Evolutionary conservation across 2,888 invertebrate genomes (phyloP), one percentile per base, ranked within the genome.

Genomic region (Spilarctia lutea): DNA sequence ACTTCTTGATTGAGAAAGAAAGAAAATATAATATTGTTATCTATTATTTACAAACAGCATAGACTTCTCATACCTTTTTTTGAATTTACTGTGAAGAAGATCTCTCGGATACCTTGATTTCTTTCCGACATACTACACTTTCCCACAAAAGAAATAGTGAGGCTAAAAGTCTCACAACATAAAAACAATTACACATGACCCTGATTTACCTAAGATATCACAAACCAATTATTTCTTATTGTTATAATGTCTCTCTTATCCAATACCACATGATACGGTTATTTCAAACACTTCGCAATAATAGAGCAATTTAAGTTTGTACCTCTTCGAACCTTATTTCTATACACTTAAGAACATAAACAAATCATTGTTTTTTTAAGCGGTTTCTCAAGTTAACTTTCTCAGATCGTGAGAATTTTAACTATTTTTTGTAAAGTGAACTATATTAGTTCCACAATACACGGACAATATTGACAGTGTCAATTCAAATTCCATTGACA

Each of bases 381-480:
- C 39, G 73, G 71, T 74, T 90, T 92, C 92, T 87, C 91, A 92
- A 90, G 90, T 88, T 85, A 86, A 91, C 92, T 92, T 91, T 92
- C 91, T 85, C 86, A 83, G 82, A 7, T 85, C 92, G 91, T 92
- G 92, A 84, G 92, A 92, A 90, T 77, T 71, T 67, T 71, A 83
- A 83, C 76, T 76, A 75, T 75, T 77, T 81, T 63, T 85, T 79
- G 75, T 82, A 80, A 77, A 84, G 83, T 82, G 80, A 83, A 85
- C 78, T 75, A 75, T 76, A 48, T 79, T 78, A 77, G 75, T 78
- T 76, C 52, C 68, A 60, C 24, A 35, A 24, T 65, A 56, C 75
- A 77, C 72, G 73, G 67, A 45, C 70, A 35, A 63, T 68, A 24
- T 35, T 27, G 45, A n/a, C 30, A 65, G 18, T 48, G n/a, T n/a